Conservation (phyloP, 2,888 invertebrate genomes). For the Nomada fabriciana region DNA sequence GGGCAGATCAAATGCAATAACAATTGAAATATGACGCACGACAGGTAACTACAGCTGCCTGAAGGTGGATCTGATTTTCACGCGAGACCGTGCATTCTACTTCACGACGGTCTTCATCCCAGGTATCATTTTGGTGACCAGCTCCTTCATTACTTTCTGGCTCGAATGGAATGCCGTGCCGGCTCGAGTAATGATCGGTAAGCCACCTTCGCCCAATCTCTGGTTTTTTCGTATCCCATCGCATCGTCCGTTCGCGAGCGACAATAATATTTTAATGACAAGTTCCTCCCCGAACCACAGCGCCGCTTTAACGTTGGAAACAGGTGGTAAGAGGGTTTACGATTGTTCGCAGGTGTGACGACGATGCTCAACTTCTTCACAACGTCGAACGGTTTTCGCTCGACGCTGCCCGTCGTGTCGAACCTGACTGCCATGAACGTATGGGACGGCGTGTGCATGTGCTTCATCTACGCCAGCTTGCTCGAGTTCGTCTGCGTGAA, state of each 20-base stretch:
- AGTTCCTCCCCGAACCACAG: neutral
- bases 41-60: slow-evolving; percentile 98
- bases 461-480: slow-evolving; percentile 97
- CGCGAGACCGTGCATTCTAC: slow-evolving; percentile 97
- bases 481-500: slow-evolving; percentile 98
- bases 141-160: slow-evolving; percentile 99
- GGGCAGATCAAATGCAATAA: neutral
- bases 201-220: slow-evolving; percentile 80
- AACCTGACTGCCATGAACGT: slow-evolving; percentile 98
- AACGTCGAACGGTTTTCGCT: slow-evolving; percentile 96
- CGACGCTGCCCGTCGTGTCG: slow-evolving; percentile 96
- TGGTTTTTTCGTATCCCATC: neutral
- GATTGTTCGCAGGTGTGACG: slow-evolving; percentile 90
- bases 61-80: slow-evolving; percentile 96
- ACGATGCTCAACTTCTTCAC: slow-evolving; percentile 99
- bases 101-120: slow-evolving; percentile 98
- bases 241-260: neutral
- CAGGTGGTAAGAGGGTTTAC: neutral
- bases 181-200: slow-evolving; percentile 98
- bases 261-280: neutral
- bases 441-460: slow-evolving; percentile 98
- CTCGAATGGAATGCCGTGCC: slow-evolving; percentile 99
- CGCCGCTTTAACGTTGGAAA: neutral
- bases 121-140: slow-evolving; percentile 97
- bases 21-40: slow-evolving; percentile 32